Evolutionary conservation across 2,888 invertebrate genomes (phyloP).

Genomic region (Synergus gifuensis): DNA sequence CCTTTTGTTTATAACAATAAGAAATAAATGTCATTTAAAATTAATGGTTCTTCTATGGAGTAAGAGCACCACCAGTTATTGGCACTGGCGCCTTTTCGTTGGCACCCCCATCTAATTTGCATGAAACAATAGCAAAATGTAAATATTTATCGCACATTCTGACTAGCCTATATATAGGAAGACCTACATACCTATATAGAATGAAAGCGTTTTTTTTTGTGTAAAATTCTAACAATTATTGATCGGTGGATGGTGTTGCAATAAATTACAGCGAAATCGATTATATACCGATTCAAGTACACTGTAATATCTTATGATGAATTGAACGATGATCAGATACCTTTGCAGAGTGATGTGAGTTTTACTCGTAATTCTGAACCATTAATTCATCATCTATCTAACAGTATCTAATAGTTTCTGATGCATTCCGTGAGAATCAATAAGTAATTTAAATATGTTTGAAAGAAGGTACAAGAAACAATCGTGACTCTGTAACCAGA

Average conservation of each 20-base stretch:
- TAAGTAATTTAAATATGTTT: too few relatives aligned
- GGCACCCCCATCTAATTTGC: too few relatives aligned
- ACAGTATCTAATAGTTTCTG: constrained; percentile 16
- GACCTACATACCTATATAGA: too few relatives aligned
- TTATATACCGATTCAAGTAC: constrained; percentile 12
- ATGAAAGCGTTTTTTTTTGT: too few relatives aligned
- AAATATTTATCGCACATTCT: too few relatives aligned
- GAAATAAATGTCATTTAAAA: not conserved
- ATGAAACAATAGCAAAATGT: too few relatives aligned
- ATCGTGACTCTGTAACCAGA: constrained; percentile 60
- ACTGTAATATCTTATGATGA: constrained; percentile 22
- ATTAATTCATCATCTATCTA: constrained; percentile 26
- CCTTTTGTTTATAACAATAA: not conserved
- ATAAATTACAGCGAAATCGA: constrained; percentile 30
- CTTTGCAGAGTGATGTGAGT: constrained; percentile 2
- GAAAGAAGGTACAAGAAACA: constrained; percentile 48
- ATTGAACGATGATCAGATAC: constrained; percentile 17
- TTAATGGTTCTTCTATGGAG: not conserved
- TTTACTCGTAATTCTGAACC: constrained; percentile 4
- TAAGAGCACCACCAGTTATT: too few relatives aligned
- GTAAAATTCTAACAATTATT: too few relatives aligned
- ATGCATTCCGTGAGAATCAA: not conserved
- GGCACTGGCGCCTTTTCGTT: too few relatives aligned
- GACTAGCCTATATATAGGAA: too few relatives aligned
- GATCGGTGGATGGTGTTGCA: not conserved